These are phyloP conservation scores for Octopus bimaculoides DNA, from an alignment of 1,140 invertebrate species.

Conservation along the genomic window DNA sequence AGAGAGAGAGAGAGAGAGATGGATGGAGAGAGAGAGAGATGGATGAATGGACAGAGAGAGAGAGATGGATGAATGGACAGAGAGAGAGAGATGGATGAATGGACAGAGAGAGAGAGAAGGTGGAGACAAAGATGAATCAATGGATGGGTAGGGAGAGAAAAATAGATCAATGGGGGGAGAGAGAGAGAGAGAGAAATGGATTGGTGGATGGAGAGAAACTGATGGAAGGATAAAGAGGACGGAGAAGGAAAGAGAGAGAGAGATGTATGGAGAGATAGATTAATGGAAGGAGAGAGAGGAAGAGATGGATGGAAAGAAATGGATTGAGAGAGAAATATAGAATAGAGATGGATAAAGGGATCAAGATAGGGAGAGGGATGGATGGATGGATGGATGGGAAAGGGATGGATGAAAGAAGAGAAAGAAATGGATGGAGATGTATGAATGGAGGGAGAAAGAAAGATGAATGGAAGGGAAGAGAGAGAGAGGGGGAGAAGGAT, in stretches of 20 bases:
- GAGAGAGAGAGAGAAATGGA: conserved; percentile 3
- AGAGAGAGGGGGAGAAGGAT: background rate
- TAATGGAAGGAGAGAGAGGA: background rate
- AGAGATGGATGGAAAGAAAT: background rate
- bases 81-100: background rate
- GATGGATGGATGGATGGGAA: background rate
- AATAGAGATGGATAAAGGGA: background rate
- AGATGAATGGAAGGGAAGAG: background rate
- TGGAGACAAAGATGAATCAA: background rate
- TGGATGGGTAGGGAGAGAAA: background rate
- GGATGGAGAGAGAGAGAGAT: background rate
- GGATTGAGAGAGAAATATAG: background rate
- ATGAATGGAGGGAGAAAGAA: background rate
- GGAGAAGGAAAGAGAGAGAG: background rate
- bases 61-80: background rate
- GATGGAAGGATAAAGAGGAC: background rate
- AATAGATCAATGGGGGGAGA: background rate
- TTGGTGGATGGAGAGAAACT: background rate
- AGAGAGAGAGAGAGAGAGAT: too few relatives aligned
- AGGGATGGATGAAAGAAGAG: background rate
- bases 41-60: background rate
- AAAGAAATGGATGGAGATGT: background rate
- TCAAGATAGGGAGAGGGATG: background rate
- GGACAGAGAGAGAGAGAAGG: background rate
- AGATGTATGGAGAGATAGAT: background rate